Evolutionary conservation across 2,888 invertebrate genomes (phyloP).

Genomic region (Campoplex capitator): DNA sequence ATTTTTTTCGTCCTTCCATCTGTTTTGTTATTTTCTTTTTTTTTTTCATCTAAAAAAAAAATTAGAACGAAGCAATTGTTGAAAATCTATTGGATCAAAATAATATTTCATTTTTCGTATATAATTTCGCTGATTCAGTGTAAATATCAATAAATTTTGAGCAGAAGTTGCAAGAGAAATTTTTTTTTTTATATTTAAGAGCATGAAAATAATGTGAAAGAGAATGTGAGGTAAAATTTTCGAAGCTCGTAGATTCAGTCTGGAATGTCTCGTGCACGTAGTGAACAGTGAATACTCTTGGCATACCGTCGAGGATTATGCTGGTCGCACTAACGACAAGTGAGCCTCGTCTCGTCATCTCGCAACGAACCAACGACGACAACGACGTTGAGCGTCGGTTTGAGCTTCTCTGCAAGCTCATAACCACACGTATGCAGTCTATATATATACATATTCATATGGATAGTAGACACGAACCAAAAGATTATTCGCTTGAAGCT

Average conservation of each 20-base stretch:
- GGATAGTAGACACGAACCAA: constrained; percentile 22
- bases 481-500: constrained; percentile 42
- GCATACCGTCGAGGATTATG: constrained; percentile 66
- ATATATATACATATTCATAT: background rate
- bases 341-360: constrained; percentile 63
- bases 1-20: too few species aligned
- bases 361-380: constrained; percentile 58
- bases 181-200: background rate
- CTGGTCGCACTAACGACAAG: constrained; percentile 66
- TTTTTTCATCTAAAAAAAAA: background rate
- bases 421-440: constrained; percentile 44
- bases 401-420: constrained; percentile 55
- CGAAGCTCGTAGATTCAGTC: constrained; percentile 4
- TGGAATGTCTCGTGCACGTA: constrained; percentile 28
- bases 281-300: constrained; percentile 49
- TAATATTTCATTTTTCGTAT: background rate
- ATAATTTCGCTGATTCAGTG: background rate
- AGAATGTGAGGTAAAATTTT: constrained; percentile 2
- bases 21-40: too few species aligned
- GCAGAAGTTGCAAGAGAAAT: background rate
- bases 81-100: background rate
- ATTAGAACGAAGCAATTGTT: background rate
- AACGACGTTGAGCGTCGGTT: constrained; percentile 45
- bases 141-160: background rate
- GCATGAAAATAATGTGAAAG: constrained; percentile 2